Conservation (phyloP, 2,888 invertebrate species). For the Drosophila silvestris region DNA sequence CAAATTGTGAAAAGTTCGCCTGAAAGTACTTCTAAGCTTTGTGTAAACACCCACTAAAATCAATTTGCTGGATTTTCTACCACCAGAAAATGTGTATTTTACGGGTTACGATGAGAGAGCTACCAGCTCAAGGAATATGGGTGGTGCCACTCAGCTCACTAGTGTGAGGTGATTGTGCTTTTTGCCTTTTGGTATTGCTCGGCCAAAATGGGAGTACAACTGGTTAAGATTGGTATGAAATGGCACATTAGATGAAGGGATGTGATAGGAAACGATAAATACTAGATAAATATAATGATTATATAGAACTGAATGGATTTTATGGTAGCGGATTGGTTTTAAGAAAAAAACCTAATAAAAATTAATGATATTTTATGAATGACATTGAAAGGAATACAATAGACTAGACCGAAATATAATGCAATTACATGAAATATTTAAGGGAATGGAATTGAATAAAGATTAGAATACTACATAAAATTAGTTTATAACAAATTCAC, state of each 20-base stretch:
- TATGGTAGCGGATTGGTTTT: background rate
- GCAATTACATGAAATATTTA: background rate
- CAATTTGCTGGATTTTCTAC: conserved; percentile 82
- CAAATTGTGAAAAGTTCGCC: conserved; percentile 78
- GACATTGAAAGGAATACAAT: background rate
- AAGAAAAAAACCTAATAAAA: background rate
- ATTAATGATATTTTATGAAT: background rate
- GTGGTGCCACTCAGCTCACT: conserved; percentile 4
- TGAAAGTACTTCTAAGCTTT: conserved; percentile 77
- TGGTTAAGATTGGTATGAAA: conserved; percentile 39
- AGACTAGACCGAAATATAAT: background rate
- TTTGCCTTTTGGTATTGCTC: conserved; percentile 11
- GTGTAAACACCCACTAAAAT: conserved; percentile 84
- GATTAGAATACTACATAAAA: background rate
- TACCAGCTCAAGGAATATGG: conserved; percentile 2
- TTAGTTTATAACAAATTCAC: background rate
- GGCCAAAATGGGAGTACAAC: conserved; percentile 33
- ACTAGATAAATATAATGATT: conserved; percentile 34
- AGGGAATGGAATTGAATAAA: background rate
- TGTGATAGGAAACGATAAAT: conserved; percentile 33
- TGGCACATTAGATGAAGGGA: conserved; percentile 42
- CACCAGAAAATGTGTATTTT: conserved; percentile 81
- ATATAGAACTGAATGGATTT: conserved; percentile 15
- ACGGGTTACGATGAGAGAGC: conserved; percentile 69
- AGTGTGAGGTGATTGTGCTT: conserved; percentile 49